A percentile compares a stretch with the other conserved stretches of the same genome.
Evolutionary conservation across 2,888 invertebrate species (phyloP).

Genomic region (Lepas anatifera): DNA sequence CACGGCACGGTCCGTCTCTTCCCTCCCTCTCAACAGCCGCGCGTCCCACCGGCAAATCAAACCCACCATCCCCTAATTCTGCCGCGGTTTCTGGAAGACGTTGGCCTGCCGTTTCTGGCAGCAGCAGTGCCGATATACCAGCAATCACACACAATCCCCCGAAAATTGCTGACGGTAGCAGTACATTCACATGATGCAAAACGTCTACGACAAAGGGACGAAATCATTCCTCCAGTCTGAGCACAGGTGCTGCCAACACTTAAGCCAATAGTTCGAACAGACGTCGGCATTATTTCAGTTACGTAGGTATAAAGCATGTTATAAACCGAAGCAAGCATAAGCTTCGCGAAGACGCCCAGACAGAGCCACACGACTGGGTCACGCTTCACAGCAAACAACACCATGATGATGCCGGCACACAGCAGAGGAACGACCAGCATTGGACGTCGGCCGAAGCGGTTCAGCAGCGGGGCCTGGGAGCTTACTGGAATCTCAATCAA

Average conservation of each 20-base stretch:
- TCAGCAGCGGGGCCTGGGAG: constrained; percentile 32
- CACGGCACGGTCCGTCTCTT: too few species aligned
- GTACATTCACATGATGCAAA: constrained; percentile 14
- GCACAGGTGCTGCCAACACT: constrained; percentile 26
- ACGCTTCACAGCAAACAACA: constrained; percentile 33
- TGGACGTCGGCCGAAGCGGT: constrained; percentile 36
- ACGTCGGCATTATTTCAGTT: constrained; percentile 28
- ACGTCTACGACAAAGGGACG: constrained; percentile 34
- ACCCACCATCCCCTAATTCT: neutral
- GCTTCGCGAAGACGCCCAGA: constrained; percentile 30
- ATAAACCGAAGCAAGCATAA: constrained; percentile 37
- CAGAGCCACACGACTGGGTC: constrained; percentile 25
- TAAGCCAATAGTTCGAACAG: constrained; percentile 35
- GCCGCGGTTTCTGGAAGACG: neutral
- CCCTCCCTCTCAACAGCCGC: too few species aligned
- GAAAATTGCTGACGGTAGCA: neutral
- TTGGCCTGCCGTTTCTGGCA: neutral
- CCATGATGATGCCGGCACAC: constrained; percentile 34
- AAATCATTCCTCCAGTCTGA: constrained; percentile 38
- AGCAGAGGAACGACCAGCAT: constrained; percentile 36
- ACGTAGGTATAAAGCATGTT: constrained; percentile 37
- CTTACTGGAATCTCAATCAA: constrained; percentile 37
- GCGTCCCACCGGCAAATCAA: too few species aligned
- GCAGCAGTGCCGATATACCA: neutral
- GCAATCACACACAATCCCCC: neutral